Percentiles rank a stretch among this genome's conserved stretches.
Conservation (phyloP, 2,888 invertebrate species). For the Drosophila tanythrix region DNA sequence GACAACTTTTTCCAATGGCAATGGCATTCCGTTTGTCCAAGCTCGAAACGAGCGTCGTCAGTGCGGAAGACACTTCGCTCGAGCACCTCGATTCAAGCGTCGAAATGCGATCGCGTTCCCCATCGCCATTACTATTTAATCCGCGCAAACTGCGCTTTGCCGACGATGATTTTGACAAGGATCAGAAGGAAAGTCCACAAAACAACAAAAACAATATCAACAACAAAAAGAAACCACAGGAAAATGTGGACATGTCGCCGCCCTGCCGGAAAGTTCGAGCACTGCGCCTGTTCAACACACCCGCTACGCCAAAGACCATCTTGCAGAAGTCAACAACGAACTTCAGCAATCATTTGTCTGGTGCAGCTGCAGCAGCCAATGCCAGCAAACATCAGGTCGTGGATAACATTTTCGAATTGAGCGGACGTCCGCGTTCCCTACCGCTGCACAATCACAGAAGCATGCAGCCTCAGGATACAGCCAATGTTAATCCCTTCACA, state of each 20-base stretch:
- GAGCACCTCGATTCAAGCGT: constrained; percentile 77
- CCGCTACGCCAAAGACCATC: constrained; percentile 93
- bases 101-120: constrained; percentile 80
- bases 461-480: constrained; percentile 83
- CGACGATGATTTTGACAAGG: constrained; percentile 79
- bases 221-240: constrained; percentile 16
- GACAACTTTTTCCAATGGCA: constrained; percentile 36
- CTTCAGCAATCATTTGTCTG: constrained; percentile 84
- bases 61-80: constrained; percentile 66
- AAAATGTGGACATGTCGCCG: constrained; percentile 82
- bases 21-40: constrained; percentile 79
- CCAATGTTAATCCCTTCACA: constrained; percentile 95
- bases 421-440: constrained; percentile 85
- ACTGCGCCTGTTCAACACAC: constrained; percentile 92
- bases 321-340: constrained; percentile 86
- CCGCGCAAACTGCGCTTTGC: constrained; percentile 83
- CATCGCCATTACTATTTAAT: constrained; percentile 80
- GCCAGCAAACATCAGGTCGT: constrained; percentile 45
- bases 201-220: constrained; percentile 38
- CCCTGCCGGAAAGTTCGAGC: constrained; percentile 88
- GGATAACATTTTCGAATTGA: constrained; percentile 45
- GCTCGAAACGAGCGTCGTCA: constrained; percentile 59
- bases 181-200: constrained; percentile 63
- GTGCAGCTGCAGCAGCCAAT: constrained; percentile 68
- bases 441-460: constrained; percentile 81